Conservation (phyloP, 2,113 vertebrate genomes). For the Meles meles region DNA sequence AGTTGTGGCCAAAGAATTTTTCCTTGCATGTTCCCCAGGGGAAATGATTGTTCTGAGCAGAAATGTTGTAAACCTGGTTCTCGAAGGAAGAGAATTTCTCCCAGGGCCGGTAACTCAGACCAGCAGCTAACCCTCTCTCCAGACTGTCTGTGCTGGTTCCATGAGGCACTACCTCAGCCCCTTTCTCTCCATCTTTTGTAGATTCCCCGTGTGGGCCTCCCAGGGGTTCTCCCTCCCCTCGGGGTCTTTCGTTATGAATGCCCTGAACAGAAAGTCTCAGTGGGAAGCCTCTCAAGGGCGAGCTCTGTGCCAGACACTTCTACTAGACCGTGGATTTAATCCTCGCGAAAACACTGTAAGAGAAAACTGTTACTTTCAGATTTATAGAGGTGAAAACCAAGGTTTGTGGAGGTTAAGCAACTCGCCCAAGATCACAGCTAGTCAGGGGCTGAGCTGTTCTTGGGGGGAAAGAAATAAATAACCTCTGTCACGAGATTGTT, state of each 20-base stretch:
- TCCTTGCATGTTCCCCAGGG: not conserved
- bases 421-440: not conserved
- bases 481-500: not conserved
- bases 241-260: not conserved
- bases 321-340: not conserved
- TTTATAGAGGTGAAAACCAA: not conserved
- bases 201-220: not conserved
- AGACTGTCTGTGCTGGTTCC: too few relatives aligned
- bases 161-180: not conserved
- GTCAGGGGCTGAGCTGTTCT: not conserved
- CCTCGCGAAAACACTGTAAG: not conserved
- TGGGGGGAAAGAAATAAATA: not conserved
- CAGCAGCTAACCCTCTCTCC: not conserved
- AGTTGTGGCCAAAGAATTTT: not conserved
- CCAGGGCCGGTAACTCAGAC: not conserved
- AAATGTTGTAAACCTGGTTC: not conserved
- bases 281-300: not conserved
- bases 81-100: not conserved
- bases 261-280: not conserved
- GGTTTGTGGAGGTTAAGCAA: not conserved
- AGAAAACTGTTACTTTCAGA: not conserved
- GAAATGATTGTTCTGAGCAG: not conserved
- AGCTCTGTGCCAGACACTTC: not conserved
- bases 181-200: too few relatives aligned
- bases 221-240: fast-evolving